phyloP scores from a whole-genome alignment of 2,888 invertebrate species.

The Himalopsyche japonica region DNA sequence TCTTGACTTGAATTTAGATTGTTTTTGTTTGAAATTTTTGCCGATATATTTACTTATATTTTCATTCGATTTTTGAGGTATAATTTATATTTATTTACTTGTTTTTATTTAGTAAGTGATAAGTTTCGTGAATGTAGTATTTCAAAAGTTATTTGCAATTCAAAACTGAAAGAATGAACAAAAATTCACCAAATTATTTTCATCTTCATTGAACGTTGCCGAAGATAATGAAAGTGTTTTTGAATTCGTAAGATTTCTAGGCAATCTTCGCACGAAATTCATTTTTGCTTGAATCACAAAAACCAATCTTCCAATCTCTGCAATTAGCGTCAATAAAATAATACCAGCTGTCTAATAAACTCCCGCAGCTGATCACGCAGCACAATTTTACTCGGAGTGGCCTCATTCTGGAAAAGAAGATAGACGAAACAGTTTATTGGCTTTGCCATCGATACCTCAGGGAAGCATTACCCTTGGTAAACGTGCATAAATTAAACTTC shows the following conservation, averaged over 20 bases:
- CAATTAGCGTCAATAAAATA: not conserved
- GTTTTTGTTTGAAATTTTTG: too few relatives aligned
- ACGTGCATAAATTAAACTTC: not conserved
- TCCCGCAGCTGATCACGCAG: not conserved
- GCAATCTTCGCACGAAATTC: not conserved
- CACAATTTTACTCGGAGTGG: not conserved
- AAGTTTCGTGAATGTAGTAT: too few relatives aligned
- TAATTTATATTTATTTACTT: too few relatives aligned
- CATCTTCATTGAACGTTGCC: too few relatives aligned
- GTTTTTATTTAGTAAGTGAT: too few relatives aligned
- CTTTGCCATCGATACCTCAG: not conserved
- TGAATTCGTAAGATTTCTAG: not conserved
- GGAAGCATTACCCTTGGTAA: not conserved
- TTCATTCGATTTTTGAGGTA: too few relatives aligned
- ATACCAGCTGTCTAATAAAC: not conserved
- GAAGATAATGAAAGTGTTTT: too few relatives aligned
- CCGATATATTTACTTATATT: too few relatives aligned
- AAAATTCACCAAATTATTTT: too few relatives aligned
- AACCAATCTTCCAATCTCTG: not conserved
- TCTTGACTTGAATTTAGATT: too few relatives aligned
- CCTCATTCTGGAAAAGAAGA: not conserved
- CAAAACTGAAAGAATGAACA: too few relatives aligned
- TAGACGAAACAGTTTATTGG: not conserved
- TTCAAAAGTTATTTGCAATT: too few relatives aligned
- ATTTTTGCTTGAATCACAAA: not conserved